Base-by-base conservation (phyloP, 2,888 invertebrate genomes). In the Habrosyne pyritoides region DNA sequence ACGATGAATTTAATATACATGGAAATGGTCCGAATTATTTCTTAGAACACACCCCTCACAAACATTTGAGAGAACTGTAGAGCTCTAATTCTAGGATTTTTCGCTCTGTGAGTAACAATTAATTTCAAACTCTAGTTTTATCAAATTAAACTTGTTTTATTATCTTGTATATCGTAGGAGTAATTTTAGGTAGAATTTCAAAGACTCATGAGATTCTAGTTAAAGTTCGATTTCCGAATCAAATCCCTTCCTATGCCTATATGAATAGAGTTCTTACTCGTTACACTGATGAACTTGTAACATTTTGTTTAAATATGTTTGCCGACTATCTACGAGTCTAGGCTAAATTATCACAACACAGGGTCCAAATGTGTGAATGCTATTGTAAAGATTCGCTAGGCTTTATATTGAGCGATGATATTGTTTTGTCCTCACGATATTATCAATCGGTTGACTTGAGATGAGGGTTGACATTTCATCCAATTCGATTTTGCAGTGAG, bases 61-160 rank as follows among this genome's bases (percentile, higher is more conserved):
- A 33, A 33, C 2, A 33, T n/a, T n/a, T 33, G 33, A n/a, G 33
- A 4, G 18, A 42, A 42, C 8, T 42, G 18, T 18, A 26, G 14
- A 49, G 8, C 8, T n/a, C n/a, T n/a, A n/a, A n/a, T n/a, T n/a
- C n/a, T n/a, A n/a, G n/a, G n/a, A n/a, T n/a, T n/a, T n/a, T n/a
- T n/a, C 14, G 18, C 5, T 22, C 5, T 36, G n/a, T 14, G 36
- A 36, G 2, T 36, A 36, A n/a, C n/a, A 12, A 51, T 26, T 36
- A 12, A 51, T 26, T 61, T 54, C 51, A 56, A 62, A 57, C 55
- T 47, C 54, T 55, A 49, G 61, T 69, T 66, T 67, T 73, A 60
- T 68, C 66, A 65, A n/a, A 75, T 75, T 69, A 71, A 72, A 68
- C 66, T 71, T 75, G 70, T 74, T 77, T 67, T 73, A 75, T 73